Conservation (phyloP, 2,888 invertebrate species). For the Tineola bisselliella region DNA sequence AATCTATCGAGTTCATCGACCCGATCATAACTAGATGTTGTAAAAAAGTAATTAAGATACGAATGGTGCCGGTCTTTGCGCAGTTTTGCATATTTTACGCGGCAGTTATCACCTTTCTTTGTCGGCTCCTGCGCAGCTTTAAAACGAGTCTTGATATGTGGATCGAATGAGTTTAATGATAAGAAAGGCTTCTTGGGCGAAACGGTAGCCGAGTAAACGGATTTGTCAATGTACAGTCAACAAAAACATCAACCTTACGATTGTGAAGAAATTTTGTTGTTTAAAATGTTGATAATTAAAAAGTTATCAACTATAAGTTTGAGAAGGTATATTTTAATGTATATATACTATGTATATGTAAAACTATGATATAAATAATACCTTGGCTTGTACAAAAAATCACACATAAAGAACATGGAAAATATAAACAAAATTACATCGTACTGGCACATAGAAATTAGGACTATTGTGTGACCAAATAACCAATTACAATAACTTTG, state of each 20-base stretch:
- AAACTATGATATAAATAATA: slow-evolving; percentile 15
- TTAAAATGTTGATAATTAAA: too few species aligned
- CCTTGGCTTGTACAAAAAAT: background rate
- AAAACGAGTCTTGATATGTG: slow-evolving; percentile 49
- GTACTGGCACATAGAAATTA: slow-evolving; percentile 12
- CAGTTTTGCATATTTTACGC: slow-evolving; percentile 38
- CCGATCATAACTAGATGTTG: slow-evolving; percentile 14
- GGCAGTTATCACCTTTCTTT: slow-evolving; percentile 52
- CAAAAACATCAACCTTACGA: slow-evolving; percentile 21
- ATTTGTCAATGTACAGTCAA: slow-evolving; percentile 59
- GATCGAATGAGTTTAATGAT: slow-evolving; percentile 31
- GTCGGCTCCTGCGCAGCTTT: slow-evolving; percentile 47
- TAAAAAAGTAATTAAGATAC: slow-evolving; percentile 23
- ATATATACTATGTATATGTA: slow-evolving; percentile 14
- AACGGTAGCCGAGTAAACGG: slow-evolving; percentile 56
- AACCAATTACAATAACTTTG: slow-evolving; percentile 16
- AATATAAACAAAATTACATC: slow-evolving; percentile 5
- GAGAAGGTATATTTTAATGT: too few species aligned
- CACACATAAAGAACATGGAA: background rate
- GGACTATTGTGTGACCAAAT: slow-evolving; percentile 4
- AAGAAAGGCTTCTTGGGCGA: slow-evolving; percentile 29
- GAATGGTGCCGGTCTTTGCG: slow-evolving; percentile 14
- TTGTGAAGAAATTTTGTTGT: background rate
- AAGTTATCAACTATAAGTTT: too few species aligned
- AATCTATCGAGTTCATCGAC: slow-evolving; percentile 11